A percentile compares a stretch with the other conserved stretches of the same genome.
phyloP scores from a whole-genome alignment of 2,888 invertebrate genomes.

The Eupeodes luniger region DNA sequence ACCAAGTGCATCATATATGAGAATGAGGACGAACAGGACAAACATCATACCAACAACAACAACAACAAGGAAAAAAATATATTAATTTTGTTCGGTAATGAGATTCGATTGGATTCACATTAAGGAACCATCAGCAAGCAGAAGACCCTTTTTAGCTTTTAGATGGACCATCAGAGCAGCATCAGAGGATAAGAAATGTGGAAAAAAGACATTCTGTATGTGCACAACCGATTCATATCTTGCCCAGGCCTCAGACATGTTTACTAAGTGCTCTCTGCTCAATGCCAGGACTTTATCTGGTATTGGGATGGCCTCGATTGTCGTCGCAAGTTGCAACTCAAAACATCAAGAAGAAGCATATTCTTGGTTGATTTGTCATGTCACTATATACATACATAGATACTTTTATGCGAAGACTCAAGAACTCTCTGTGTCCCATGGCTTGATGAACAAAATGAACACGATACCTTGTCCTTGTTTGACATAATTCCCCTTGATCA shows the following conservation, averaged over 20 bases:
- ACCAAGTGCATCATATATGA: neutral
- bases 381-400: slow-evolving; percentile 4
- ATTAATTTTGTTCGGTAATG: slow-evolving; percentile 72
- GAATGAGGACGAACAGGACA: neutral
- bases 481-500: slow-evolving; percentile 83
- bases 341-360: neutral
- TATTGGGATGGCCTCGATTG: slow-evolving; percentile 15
- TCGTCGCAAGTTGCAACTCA: neutral
- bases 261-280: slow-evolving; percentile 46
- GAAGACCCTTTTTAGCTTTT: slow-evolving; percentile 21
- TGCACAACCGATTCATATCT: slow-evolving; percentile 65
- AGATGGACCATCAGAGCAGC: neutral
- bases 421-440: slow-evolving; percentile 22
- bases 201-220: slow-evolving; percentile 16
- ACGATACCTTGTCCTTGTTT: slow-evolving; percentile 81
- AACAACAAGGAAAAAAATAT: slow-evolving; percentile 25
- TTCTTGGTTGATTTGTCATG: slow-evolving; percentile 61
- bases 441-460: slow-evolving; percentile 71
- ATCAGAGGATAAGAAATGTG: slow-evolving; percentile 6
- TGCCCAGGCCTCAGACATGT: slow-evolving; percentile 44
- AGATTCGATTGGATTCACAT: slow-evolving; percentile 71
- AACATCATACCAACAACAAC: neutral
- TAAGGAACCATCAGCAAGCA: slow-evolving; percentile 40
- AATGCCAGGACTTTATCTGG: slow-evolving; percentile 30
- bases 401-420: too few relatives aligned